phyloP scores from a whole-genome alignment of 2,888 invertebrate genomes.

The Caenorhabditis sulstoni region DNA sequence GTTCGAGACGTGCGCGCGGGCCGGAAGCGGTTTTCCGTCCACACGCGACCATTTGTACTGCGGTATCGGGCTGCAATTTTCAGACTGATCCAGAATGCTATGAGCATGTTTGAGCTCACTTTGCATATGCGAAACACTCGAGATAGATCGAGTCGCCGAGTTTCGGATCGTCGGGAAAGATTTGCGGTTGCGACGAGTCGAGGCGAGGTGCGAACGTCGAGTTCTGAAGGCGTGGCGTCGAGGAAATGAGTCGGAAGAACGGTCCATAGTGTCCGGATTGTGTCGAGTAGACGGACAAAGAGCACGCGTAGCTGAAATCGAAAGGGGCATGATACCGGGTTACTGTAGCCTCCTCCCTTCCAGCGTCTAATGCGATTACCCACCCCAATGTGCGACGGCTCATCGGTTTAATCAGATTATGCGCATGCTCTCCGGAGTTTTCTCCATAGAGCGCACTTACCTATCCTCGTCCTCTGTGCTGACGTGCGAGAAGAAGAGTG shows the following conservation, averaged over 20 bases:
- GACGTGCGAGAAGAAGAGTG: slow-evolving; percentile 77
- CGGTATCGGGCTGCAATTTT: slow-evolving; percentile 71
- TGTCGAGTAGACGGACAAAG: slow-evolving; percentile 72
- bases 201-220: slow-evolving; percentile 68
- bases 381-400: no score
- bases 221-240: slow-evolving; percentile 49
- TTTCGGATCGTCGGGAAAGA: slow-evolving; percentile 77
- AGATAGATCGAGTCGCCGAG: slow-evolving; percentile 75
- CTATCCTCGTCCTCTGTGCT: slow-evolving; percentile 72
- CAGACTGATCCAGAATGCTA: not conserved
- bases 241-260: slow-evolving; percentile 74
- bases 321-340: no score
- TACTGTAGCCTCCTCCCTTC: not conserved
- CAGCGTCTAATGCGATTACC: not conserved
- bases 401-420: no score
- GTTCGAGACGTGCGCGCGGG: slow-evolving; percentile 68
- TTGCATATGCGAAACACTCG: slow-evolving; percentile 80
- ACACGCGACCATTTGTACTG: slow-evolving; percentile 76
- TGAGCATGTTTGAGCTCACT: slow-evolving; percentile 71
- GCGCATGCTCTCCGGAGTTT: no score
- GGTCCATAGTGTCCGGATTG: slow-evolving; percentile 80
- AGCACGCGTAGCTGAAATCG: slow-evolving; percentile 77
- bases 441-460: slow-evolving; percentile 65
- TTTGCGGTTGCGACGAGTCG: slow-evolving; percentile 74
- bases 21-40: slow-evolving; percentile 73